Base-by-base conservation (phyloP, 2,888 invertebrate species). In the Limnephilus lunatus region DNA sequence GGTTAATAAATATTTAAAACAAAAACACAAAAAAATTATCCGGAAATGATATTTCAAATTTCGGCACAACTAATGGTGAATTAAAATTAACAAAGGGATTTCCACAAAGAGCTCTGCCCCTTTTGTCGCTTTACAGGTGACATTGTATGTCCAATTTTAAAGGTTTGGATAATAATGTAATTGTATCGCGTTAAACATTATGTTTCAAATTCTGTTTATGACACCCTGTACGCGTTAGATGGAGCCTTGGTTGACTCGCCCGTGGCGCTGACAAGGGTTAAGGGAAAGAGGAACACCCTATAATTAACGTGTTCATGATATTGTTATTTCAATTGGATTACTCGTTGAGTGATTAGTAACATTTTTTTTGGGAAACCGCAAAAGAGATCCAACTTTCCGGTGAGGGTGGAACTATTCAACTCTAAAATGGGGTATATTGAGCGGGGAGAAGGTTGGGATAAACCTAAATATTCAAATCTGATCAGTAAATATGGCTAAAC, bases 281-380 rank as follows among this genome's bases (percentile, higher is more conserved):
- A 25, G 14, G 88, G 68, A 88, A 68, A 25, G 88, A 19, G 31
- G 35, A 88, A 48, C 32, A 80, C 68, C 88, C 68, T 80, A 9
- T 68, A 53, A 80, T 88, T 88, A 25, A 88, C 88, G 68, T 80
- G 88, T 7, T 80, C 68, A 88, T 88, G 88, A 88, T 88, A 88
- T 88, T 88, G 80, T 88, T 68, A 35, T 88, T 68, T 35, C 88
- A 68, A 35, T 80, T 80, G 1, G 88, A 88, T 88, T 88, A 88
- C 88, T 53, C 14, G 88, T 88, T 14, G 88, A 68, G 53, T 31
- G 32, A 88, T 88, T 80, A 80, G 30, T 80, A 87, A 31, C 87
- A 25, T 7, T 15, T 15, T 88, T 32, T 31, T 39, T 15, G 32
- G 31, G 35, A 88, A 0, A 25, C 19, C 5, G 31, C 14, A 30